These are phyloP conservation scores for Rachycentron canadum DNA, from an alignment of 2,797 vertebrate species.

Conservation along the genomic window DNA sequence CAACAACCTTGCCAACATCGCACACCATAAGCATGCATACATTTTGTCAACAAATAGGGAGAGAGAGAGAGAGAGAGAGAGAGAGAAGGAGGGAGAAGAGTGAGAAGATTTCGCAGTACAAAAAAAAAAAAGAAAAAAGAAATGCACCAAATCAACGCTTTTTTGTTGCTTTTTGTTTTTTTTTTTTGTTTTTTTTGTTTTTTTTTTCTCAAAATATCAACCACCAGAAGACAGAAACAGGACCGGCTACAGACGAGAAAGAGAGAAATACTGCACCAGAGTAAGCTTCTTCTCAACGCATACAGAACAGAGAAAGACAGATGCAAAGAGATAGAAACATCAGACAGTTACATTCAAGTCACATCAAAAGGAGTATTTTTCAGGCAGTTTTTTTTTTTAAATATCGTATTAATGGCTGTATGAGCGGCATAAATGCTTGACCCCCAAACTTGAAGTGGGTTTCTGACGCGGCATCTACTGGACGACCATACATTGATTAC, in stretches of 20 bases:
- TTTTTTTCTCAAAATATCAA: constrained; percentile 75
- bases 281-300: constrained; percentile 75
- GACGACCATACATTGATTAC: constrained; percentile 52
- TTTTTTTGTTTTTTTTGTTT: background rate
- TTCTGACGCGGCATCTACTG: constrained; percentile 39
- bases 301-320: constrained; percentile 82
- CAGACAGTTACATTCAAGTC: constrained; percentile 87
- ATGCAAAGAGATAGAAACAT: constrained; percentile 83
- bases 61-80: constrained; percentile 61
- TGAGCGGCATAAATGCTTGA: constrained; percentile 50
- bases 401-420: constrained; percentile 55
- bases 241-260: constrained; percentile 83
- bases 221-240: constrained; percentile 84
- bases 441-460: constrained; percentile 29
- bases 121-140: constrained; percentile 60
- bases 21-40: constrained; percentile 89
- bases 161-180: constrained; percentile 10
- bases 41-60: constrained; percentile 80
- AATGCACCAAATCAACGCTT: constrained; percentile 82
- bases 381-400: constrained; percentile 75
- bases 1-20: constrained; percentile 84
- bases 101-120: constrained; percentile 81
- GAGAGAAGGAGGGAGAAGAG: constrained; percentile 52
- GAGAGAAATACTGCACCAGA: constrained; percentile 73
- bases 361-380: constrained; percentile 84